Evolutionary conservation across 37 sponge, comb jelly and placozoan genomes (phyloP).

Genomic region (Theonella swinhoei): DNA sequence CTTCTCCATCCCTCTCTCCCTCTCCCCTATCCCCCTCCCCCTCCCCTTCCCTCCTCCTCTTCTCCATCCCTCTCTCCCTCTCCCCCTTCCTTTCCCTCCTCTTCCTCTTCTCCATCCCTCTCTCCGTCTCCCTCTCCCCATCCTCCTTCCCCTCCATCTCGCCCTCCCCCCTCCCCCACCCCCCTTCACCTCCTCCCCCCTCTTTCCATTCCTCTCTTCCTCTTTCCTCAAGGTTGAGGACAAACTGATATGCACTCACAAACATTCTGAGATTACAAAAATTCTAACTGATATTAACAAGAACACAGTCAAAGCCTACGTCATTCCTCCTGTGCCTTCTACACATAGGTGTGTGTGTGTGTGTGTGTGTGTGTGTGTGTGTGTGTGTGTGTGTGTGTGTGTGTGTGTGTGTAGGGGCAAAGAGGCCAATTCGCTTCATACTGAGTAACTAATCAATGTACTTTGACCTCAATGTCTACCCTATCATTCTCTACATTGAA

Average conservation of each 20-base stretch:
- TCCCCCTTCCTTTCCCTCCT: too few relatives aligned
- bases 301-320: conserved; percentile 36
- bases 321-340: conserved; percentile 50
- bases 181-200: background rate
- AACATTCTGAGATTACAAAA: conserved; percentile 41
- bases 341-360: conserved; percentile 15
- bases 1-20: too few relatives aligned
- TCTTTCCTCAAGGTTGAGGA: conserved; percentile 47
- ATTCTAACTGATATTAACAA: conserved; percentile 36
- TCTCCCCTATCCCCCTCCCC: too few relatives aligned
- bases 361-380: background rate
- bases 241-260: conserved; percentile 40
- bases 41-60: too few relatives aligned
- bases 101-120: too few relatives aligned
- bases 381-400: background rate
- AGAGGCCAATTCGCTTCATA: background rate
- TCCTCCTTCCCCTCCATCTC: too few relatives aligned
- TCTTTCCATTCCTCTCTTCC: background rate
- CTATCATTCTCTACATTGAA: background rate
- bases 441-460: background rate
- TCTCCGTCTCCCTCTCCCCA: too few relatives aligned
- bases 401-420: too few relatives aligned
- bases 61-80: too few relatives aligned
- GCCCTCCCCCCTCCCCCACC: background rate
- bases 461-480: background rate